These are phyloP conservation scores for Drosophila repletoides DNA, from an alignment of 1,140 invertebrate species.

Conservation along the genomic window DNA sequence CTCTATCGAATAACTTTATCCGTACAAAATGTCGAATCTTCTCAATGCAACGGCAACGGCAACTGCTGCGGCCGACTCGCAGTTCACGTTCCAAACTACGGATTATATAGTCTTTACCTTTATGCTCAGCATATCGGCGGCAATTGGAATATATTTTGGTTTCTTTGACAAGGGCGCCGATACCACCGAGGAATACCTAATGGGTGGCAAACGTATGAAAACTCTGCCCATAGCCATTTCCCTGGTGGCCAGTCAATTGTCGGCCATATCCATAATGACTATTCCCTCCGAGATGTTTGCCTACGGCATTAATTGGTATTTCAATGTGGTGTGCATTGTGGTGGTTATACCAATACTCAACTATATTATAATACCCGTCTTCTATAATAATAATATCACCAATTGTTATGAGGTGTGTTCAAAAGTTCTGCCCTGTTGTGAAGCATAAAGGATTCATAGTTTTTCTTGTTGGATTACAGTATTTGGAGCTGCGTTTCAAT, in stretches of 20 bases:
- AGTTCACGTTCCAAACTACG: slow-evolving; percentile 82
- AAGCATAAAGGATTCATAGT: too few relatives aligned
- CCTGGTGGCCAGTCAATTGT: slow-evolving; percentile 89
- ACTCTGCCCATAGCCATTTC: slow-evolving; percentile 87
- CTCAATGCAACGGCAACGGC: slow-evolving; percentile 38
- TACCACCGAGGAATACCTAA: slow-evolving; percentile 85
- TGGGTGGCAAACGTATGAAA: slow-evolving; percentile 86
- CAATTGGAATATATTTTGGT: slow-evolving; percentile 87
- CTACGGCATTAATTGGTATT: slow-evolving; percentile 88
- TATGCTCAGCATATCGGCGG: slow-evolving; percentile 85
- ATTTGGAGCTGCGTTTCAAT: slow-evolving; percentile 87
- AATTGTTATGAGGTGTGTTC: slow-evolving; percentile 90
- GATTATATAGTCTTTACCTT: slow-evolving; percentile 85
- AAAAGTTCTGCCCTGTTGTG: too few relatives aligned
- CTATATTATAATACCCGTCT: slow-evolving; percentile 90
- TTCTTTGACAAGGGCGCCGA: slow-evolving; percentile 79
- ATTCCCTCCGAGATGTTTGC: slow-evolving; percentile 91
- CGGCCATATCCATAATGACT: slow-evolving; percentile 90
- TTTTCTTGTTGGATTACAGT: slow-evolving; percentile 83
- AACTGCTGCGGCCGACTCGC: slow-evolving; percentile 12
- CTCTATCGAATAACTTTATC: too few relatives aligned
- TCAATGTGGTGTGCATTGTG: slow-evolving; percentile 85
- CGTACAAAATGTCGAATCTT: slow-evolving; percentile 39
- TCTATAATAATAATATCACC: slow-evolving; percentile 90
- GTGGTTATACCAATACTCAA: slow-evolving; percentile 87